Evolutionary conservation across 2,888 invertebrate genomes (phyloP).

Genomic region (Ephialtes manifestator): DNA sequence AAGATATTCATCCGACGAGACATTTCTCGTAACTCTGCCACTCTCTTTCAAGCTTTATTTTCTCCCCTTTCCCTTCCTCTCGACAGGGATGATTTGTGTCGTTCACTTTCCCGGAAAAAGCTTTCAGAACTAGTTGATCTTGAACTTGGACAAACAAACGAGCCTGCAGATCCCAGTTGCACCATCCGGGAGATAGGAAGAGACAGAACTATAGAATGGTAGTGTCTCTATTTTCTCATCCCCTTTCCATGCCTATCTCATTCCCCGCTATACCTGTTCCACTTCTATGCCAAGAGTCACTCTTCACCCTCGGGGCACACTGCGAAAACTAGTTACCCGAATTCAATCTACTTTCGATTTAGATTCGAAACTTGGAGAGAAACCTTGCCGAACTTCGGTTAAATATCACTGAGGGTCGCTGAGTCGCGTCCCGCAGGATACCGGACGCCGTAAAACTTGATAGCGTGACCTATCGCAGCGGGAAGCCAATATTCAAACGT

Average conservation of each 20-base stretch:
- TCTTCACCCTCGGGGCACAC: conserved; percentile 44
- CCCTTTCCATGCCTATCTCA: conserved; percentile 18
- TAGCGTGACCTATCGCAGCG: neutral
- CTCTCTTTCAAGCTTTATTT: conserved; percentile 8
- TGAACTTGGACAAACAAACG: conserved; percentile 62
- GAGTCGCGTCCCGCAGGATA: conserved; percentile 26
- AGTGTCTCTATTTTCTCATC: conserved; percentile 24
- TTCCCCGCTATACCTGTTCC: conserved; percentile 11
- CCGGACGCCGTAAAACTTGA: conserved; percentile 1
- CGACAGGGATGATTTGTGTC: conserved; percentile 40
- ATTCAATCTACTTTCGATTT: conserved; percentile 68
- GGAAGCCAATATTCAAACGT: conserved; percentile 7
- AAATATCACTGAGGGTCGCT: conserved; percentile 32
- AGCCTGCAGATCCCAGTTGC: conserved; percentile 13
- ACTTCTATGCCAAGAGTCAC: conserved; percentile 17
- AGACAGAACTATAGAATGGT: conserved; percentile 6
- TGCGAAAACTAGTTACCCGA: conserved; percentile 60
- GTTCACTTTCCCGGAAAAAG: conserved; percentile 38
- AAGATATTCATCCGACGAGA: conserved; percentile 48
- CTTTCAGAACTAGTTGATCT: conserved; percentile 54
- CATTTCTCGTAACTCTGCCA: conserved; percentile 14
- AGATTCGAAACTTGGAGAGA: conserved; percentile 56
- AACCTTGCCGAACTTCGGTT: conserved; percentile 56
- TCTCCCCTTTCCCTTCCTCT: neutral
- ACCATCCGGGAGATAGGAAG: conserved; percentile 15